phyloP scores from a whole-genome alignment of 1,140 invertebrate genomes.

The Brachionus paranguensis region DNA sequence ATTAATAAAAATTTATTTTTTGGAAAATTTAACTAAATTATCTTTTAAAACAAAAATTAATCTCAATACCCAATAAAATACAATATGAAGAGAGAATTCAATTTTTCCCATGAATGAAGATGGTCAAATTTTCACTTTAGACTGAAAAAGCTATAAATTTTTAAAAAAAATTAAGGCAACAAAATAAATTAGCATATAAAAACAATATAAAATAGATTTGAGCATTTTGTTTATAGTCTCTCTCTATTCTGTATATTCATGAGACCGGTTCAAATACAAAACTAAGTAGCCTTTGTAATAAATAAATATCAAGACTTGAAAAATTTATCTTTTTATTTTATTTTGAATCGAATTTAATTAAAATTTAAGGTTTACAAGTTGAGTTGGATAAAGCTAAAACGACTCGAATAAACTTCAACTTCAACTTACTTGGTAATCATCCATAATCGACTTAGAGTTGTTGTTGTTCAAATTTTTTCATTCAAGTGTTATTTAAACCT shows the following conservation, averaged over 20 bases:
- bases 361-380: neutral
- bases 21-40: neutral
- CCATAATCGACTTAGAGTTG: neutral
- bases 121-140: neutral
- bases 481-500: neutral
- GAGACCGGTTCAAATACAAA: neutral
- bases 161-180: neutral
- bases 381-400: too few species aligned
- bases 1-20: neutral
- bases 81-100: neutral
- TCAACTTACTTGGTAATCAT: neutral
- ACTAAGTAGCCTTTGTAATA: neutral
- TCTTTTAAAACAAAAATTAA: neutral
- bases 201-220: neutral
- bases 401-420: neutral
- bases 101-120: neutral
- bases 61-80: too few species aligned
- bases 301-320: neutral
- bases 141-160: neutral
- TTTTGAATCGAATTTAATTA: neutral
- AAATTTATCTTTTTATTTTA: neutral
- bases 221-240: neutral
- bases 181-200: neutral
- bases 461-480: neutral
- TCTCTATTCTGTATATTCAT: neutral